phyloP scores from a whole-genome alignment of 2,888 invertebrate species.

The Linyphia triangularis region DNA sequence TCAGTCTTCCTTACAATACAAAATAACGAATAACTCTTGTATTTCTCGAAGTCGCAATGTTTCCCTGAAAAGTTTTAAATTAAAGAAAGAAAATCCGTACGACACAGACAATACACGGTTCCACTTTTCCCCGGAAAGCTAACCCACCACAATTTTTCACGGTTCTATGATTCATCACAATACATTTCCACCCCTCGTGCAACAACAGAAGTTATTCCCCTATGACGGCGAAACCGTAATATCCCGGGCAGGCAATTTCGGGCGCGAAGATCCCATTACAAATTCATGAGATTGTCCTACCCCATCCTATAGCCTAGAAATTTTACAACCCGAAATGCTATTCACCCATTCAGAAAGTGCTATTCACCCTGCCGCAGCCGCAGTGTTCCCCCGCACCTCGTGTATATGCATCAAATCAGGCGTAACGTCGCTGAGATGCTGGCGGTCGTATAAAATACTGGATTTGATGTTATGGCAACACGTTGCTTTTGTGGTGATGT shows the following conservation, averaged over 20 bases:
- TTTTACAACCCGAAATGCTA: constrained; percentile 20
- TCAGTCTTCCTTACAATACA: no score
- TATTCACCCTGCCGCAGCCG: neutral
- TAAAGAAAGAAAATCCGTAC: no score
- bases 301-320: constrained; percentile 3
- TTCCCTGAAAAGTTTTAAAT: no score
- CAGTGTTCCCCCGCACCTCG: neutral
- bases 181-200: neutral
- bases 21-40: no score
- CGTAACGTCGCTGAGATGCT: neutral
- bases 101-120: neutral
- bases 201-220: neutral
- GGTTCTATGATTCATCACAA: constrained; percentile 27
- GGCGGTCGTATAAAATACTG: no score
- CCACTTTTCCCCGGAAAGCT: neutral
- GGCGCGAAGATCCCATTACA: constrained; percentile 37
- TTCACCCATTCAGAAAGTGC: neutral
- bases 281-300: constrained; percentile 53
- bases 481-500: neutral
- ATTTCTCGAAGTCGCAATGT: no score
- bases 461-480: neutral
- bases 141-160: neutral
- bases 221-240: neutral
- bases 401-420: neutral
- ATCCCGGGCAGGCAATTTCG: constrained; percentile 25